Percentiles rank a stretch among this genome's conserved stretches.
phyloP scores from a whole-genome alignment of 2,113 vertebrate genomes.

The Chiloscyllium plagiosum region DNA sequence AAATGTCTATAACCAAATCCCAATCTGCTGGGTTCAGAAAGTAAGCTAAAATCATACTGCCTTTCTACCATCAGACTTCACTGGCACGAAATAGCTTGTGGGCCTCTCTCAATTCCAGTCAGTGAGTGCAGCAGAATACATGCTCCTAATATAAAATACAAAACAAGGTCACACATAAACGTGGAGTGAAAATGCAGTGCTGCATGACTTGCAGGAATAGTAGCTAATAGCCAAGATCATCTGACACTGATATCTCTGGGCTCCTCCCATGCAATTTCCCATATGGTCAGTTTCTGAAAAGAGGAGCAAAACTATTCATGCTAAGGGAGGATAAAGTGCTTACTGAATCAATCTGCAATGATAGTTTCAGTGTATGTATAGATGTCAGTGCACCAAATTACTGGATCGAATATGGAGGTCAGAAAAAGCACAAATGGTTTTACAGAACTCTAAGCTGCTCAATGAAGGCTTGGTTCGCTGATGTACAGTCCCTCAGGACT shows the following conservation, averaged over 20 bases:
- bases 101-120: neutral
- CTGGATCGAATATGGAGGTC: neutral
- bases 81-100: neutral
- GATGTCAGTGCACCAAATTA: slow-evolving; percentile 2
- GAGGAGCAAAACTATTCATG: neutral
- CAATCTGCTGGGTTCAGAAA: neutral
- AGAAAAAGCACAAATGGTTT: neutral
- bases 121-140: neutral
- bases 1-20: neutral
- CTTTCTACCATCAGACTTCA: neutral
- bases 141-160: neutral
- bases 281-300: neutral
- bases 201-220: neutral
- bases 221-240: neutral
- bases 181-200: neutral
- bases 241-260: neutral
- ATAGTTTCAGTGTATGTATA: neutral
- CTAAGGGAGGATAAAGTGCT: neutral
- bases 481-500: slow-evolving; percentile 1
- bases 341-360: slow-evolving; percentile 7
- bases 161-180: neutral
- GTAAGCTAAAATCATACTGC: neutral
- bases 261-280: neutral
- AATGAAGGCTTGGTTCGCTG: neutral
- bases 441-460: neutral